A percentile compares a stretch with the other conserved stretches of the same genome.
phyloP scores from a whole-genome alignment of 2,113 vertebrate genomes.

The Spilogale gracilis region DNA sequence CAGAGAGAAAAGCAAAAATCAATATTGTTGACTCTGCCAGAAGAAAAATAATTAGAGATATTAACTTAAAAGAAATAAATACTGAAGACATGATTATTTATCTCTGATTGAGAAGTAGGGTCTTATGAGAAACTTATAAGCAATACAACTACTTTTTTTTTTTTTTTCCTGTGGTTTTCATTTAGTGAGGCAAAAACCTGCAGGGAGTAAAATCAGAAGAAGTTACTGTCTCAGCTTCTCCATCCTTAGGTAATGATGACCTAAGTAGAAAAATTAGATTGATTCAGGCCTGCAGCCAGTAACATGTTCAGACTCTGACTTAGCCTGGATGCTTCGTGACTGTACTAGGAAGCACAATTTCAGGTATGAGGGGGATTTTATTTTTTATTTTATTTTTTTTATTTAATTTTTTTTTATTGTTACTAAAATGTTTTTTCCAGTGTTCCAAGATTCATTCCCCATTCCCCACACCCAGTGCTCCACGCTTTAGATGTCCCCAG shows the following conservation, averaged over 20 bases:
- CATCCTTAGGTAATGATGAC: slow-evolving; percentile 42
- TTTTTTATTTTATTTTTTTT: too few relatives aligned
- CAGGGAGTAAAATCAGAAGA: slow-evolving; percentile 38
- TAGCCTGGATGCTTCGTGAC: neutral
- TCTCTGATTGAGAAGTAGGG: slow-evolving; percentile 26
- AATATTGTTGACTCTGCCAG: slow-evolving; percentile 44
- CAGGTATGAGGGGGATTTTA: slow-evolving; percentile 11
- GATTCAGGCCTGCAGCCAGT: neutral
- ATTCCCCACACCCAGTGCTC: too few relatives aligned
- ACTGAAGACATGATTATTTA: slow-evolving; percentile 6
- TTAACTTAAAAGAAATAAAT: slow-evolving; percentile 37
- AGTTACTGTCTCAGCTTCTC: slow-evolving; percentile 63
- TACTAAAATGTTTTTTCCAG: too few relatives aligned
- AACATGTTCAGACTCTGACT: neutral
- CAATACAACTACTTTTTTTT: neutral
- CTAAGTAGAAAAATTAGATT: slow-evolving; percentile 48
- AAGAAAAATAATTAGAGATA: slow-evolving; percentile 63
- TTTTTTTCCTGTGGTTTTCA: slow-evolving; percentile 62
- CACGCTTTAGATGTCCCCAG: too few relatives aligned
- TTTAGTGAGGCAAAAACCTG: slow-evolving; percentile 49
- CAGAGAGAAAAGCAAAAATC: slow-evolving; percentile 61
- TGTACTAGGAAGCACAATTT: neutral
- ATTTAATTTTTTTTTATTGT: too few relatives aligned
- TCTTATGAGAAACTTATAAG: slow-evolving; percentile 20
- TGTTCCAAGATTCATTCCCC: too few relatives aligned